Evolutionary conservation across 1,140 invertebrate genomes (phyloP).

Genomic region (Tribolium castaneum): DNA sequence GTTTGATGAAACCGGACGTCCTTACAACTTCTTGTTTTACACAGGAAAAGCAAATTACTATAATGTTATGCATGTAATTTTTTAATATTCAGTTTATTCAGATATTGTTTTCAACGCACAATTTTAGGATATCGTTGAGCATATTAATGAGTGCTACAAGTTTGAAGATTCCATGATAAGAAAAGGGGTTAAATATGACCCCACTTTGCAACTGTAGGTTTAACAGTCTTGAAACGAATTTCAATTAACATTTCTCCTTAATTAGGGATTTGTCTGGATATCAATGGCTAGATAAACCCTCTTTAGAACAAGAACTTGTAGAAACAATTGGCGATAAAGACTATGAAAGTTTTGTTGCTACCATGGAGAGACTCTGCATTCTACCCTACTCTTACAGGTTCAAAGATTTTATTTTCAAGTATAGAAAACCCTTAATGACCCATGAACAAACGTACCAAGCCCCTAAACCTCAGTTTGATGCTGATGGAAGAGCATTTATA

Average conservation of each 20-base stretch:
- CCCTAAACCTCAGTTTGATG: slow-evolving; percentile 75
- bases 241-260: slow-evolving; percentile 19
- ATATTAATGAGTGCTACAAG: slow-evolving; percentile 75
- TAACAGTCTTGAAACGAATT: background rate
- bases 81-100: background rate
- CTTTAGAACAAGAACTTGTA: slow-evolving; percentile 75
- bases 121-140: slow-evolving; percentile 70
- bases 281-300: slow-evolving; percentile 76
- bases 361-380: slow-evolving; percentile 76
- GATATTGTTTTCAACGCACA: slow-evolving; percentile 25
- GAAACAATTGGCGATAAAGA: slow-evolving; percentile 79
- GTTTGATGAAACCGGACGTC: slow-evolving; percentile 89
- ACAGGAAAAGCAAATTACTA: slow-evolving; percentile 88
- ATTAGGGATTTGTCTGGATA: slow-evolving; percentile 68
- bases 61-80: slow-evolving; percentile 82
- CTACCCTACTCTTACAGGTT: slow-evolving; percentile 77
- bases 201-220: slow-evolving; percentile 70
- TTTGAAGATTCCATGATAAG: slow-evolving; percentile 76
- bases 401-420: slow-evolving; percentile 80
- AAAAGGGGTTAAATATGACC: slow-evolving; percentile 70
- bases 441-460: slow-evolving; percentile 68
- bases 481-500: slow-evolving; percentile 75
- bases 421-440: slow-evolving; percentile 68
- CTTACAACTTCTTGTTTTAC: slow-evolving; percentile 91
- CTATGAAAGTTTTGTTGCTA: slow-evolving; percentile 79